Evolutionary conservation across 2,888 invertebrate genomes (phyloP), one percentile per base, ranked within the genome.

Genomic region (Nemoura dubitans): DNA sequence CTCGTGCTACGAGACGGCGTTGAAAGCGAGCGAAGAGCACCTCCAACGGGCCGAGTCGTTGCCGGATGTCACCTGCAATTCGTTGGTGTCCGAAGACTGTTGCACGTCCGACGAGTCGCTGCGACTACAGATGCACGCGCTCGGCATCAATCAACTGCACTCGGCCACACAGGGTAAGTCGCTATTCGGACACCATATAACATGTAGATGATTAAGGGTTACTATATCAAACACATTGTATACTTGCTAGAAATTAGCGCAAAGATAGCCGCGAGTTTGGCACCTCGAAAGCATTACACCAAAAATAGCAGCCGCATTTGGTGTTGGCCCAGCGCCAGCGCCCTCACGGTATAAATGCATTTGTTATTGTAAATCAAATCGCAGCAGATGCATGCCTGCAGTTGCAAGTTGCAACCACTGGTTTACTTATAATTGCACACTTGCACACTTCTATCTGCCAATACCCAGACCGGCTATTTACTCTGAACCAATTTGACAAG

Each of bases 251-350:
- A 59, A 59, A 59, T 59, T 7, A 14, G 59, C 21, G 59, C 59
- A 21, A 14, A 59, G 59, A 59, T 59, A 16, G 59, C 21, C 59
- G 59, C 3, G 59, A 16, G 59, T 59, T 59, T 59, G 59, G 59
- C 59, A 59, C 59, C 59, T 59, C 59, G 59, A 59, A 59, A 59
- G 59, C 59, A 59, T 21, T 76, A 86, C 82, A 36, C 86, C 86
- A 86, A 83, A 86, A 86, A 86, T 86, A 86, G 86, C 86, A 28
- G 25, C 86, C 86, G 77, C 86, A 86, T 86, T 86, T 86, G 86
- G 86, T 86, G 86, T 86, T 86, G 86, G 86, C 29, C 21, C n/a
- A 6, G 7, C 28, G 86, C 86, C 86, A 86, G 82, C 16, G 36
- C 83, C 26, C 59, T 59, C 14, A 59, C 59, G 59, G n/a, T 59